A percentile compares a stretch with the other conserved stretches of the same genome.
phyloP scores from a whole-genome alignment of 2,797 vertebrate genomes.

The Etheostoma nigrum region DNA sequence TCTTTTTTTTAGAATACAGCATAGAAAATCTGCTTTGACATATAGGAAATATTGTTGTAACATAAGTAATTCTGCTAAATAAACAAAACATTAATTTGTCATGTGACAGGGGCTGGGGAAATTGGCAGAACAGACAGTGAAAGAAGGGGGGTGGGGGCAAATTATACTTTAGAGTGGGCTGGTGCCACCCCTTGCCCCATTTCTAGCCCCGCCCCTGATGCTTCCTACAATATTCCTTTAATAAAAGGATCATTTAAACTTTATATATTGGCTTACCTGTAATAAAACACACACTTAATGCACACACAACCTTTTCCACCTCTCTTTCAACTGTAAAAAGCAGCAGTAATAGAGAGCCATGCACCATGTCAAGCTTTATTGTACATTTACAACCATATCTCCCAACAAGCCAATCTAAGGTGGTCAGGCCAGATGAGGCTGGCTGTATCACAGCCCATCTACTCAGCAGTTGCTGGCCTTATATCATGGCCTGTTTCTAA shows the following conservation, averaged over 20 bases:
- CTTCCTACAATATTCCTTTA: slow-evolving; percentile 38
- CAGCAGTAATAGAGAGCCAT: slow-evolving; percentile 53
- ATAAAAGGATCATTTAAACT: slow-evolving; percentile 56
- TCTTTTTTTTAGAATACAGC: no score
- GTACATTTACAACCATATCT: slow-evolving; percentile 74
- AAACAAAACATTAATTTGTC: no score
- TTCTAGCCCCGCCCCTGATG: background rate
- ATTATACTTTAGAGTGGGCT: no score
- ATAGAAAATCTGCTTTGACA: no score
- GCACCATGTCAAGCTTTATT: slow-evolving; percentile 62
- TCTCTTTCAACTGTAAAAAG: slow-evolving; percentile 55
- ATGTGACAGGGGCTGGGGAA: no score
- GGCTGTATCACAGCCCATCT: slow-evolving; percentile 55
- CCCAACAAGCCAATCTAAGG: slow-evolving; percentile 62
- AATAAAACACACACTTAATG: slow-evolving; percentile 47
- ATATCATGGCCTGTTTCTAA: slow-evolving; percentile 68
- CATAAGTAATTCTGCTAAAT: no score
- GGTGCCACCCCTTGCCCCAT: no score
- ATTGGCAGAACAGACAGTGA: no score
- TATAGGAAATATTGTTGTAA: no score
- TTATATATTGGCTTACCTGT: slow-evolving; percentile 46
- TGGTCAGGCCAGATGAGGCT: slow-evolving; percentile 60
- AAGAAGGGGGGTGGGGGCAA: no score
- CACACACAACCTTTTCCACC: slow-evolving; percentile 42
- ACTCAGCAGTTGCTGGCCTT: slow-evolving; percentile 66